These are phyloP conservation scores for Delphinus delphis DNA, from an alignment of 2,113 vertebrate species.

Conservation along the genomic window DNA sequence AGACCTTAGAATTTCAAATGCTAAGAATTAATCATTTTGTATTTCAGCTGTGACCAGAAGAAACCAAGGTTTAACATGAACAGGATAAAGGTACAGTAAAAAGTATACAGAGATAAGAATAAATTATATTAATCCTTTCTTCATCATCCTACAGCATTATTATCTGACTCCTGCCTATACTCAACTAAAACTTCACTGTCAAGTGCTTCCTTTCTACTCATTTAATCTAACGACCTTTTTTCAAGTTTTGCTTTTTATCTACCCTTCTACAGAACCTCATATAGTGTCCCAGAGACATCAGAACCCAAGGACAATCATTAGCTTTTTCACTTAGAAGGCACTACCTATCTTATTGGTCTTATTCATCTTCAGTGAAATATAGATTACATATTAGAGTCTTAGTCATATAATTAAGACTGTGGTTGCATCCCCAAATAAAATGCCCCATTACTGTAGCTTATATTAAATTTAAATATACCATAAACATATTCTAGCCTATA, in stretches of 20 bases:
- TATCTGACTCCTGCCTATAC: background rate
- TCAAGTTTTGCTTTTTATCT: conserved; percentile 10
- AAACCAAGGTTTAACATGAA: background rate
- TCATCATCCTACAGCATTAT: background rate
- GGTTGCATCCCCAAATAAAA: background rate
- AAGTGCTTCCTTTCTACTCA: background rate
- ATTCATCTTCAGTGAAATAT: background rate
- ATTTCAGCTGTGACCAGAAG: background rate
- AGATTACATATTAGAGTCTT: background rate
- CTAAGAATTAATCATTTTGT: background rate
- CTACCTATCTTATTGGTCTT: background rate
- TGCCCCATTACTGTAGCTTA: background rate
- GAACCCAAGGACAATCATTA: background rate
- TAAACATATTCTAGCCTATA: background rate
- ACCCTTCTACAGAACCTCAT: background rate
- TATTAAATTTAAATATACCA: background rate
- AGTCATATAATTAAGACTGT: background rate
- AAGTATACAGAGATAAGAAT: background rate
- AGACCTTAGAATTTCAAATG: background rate
- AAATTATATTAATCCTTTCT: background rate
- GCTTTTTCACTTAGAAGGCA: background rate
- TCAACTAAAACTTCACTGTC: background rate
- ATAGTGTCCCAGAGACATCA: background rate
- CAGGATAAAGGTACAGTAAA: background rate
- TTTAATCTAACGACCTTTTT: background rate